These are phyloP conservation scores for Graptemys geographica DNA, from an alignment of 2,797 vertebrate species.

Conservation along the genomic window DNA sequence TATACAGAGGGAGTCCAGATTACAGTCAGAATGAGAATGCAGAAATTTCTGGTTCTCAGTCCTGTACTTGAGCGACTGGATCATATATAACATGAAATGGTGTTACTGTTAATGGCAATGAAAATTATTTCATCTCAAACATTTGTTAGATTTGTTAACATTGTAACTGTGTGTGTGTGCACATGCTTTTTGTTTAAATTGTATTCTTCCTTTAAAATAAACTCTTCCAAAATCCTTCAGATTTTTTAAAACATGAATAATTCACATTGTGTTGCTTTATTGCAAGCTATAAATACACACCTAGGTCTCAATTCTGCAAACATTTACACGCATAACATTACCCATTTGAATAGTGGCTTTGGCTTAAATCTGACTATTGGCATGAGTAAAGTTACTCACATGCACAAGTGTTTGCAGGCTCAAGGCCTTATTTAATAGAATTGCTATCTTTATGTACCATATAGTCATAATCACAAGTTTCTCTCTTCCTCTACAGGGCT, in stretches of 20 bases:
- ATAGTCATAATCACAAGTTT: neutral
- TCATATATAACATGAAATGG: neutral
- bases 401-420: neutral
- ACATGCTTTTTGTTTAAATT: neutral
- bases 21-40: neutral
- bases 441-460: neutral
- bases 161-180: neutral
- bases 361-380: neutral
- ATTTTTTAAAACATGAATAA: neutral
- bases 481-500: slow-evolving; percentile 85
- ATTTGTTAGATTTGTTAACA: neutral
- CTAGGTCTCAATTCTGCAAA: accelerated
- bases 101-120: neutral
- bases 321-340: accelerated
- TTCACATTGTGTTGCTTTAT: neutral
- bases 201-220: neutral
- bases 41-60: neutral
- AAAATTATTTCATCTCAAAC: neutral
- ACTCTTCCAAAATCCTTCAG: neutral
- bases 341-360: neutral
- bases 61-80: neutral
- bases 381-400: neutral
- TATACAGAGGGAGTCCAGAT: neutral
- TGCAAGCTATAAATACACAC: accelerated
- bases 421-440: accelerated